Conservation (phyloP, 2,888 invertebrate species). For the Copidosoma aretas region DNA sequence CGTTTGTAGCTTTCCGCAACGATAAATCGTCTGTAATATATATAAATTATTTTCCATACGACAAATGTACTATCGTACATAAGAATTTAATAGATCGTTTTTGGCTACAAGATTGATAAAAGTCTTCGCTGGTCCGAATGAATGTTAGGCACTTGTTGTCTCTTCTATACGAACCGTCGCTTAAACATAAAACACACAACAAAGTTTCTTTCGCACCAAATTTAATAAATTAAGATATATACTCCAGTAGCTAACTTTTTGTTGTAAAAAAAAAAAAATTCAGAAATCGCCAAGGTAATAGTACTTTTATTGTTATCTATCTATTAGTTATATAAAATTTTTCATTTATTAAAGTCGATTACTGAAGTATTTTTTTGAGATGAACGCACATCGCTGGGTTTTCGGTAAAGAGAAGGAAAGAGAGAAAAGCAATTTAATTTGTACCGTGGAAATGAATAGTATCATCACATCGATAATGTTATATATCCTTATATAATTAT, state of each 20-base stretch:
- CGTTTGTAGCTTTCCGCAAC: not conserved
- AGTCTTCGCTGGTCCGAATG: conserved; percentile 62
- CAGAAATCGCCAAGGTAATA: not conserved
- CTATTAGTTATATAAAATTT: not conserved
- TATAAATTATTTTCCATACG: too few relatives aligned
- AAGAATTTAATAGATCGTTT: conserved; percentile 49
- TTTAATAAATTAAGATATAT: not conserved
- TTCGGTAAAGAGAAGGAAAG: not conserved
- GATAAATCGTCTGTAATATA: conserved; percentile 28
- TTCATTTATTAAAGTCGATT: not conserved
- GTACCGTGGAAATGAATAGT: not conserved
- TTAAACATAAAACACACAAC: conserved; percentile 16
- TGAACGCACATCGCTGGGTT: not conserved
- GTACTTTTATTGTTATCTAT: not conserved
- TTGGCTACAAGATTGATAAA: conserved; percentile 57
- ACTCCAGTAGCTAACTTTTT: conserved; percentile 9
- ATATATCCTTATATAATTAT: not conserved
- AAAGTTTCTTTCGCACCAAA: conserved; percentile 4
- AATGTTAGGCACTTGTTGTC: conserved; percentile 63
- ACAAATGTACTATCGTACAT: too few relatives aligned
- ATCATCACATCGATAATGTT: not conserved
- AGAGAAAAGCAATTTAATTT: not conserved
- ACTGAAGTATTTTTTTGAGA: not conserved
- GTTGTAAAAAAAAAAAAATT: not conserved
- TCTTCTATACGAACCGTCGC: conserved; percentile 25